phyloP scores from a whole-genome alignment of 2,888 invertebrate species.

The Caenorhabditis wallacei region DNA sequence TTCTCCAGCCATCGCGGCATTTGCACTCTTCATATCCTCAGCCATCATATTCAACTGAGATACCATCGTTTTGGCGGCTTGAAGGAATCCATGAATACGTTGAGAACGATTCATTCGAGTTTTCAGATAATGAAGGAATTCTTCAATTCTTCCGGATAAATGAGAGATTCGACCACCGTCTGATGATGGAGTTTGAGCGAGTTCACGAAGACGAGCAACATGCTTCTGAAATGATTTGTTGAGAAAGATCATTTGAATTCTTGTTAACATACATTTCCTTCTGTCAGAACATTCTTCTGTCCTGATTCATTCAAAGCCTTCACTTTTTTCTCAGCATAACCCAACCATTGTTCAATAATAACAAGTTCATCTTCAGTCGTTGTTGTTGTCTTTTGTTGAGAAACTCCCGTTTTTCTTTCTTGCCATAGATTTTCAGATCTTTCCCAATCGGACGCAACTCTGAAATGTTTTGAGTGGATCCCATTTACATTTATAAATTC shows the following conservation, averaged over 20 bases:
- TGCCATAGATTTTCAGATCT: constrained; percentile 75
- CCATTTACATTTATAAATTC: no score
- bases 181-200: constrained; percentile 48
- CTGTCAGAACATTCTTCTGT: constrained; percentile 65
- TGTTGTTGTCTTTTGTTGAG: constrained; percentile 37
- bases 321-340: constrained; percentile 68
- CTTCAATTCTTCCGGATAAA: constrained; percentile 71
- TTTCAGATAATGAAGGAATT: constrained; percentile 74
- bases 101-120: constrained; percentile 69
- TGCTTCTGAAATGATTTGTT: constrained; percentile 59
- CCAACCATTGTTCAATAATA: constrained; percentile 73
- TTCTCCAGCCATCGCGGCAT: constrained; percentile 81
- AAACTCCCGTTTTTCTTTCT: constrained; percentile 35
- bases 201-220: constrained; percentile 56
- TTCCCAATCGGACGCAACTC: constrained; percentile 80
- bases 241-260: not conserved
- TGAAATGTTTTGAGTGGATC: no score
- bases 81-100: constrained; percentile 73
- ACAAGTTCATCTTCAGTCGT: constrained; percentile 62
- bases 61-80: constrained; percentile 75
- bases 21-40: constrained; percentile 77
- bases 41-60: constrained; percentile 80
- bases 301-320: constrained; percentile 73
- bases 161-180: constrained; percentile 69
- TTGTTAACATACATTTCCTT: constrained; percentile 68